Conservation (phyloP, 2,113 vertebrate species). For the Hypomesus transpacificus region DNA sequence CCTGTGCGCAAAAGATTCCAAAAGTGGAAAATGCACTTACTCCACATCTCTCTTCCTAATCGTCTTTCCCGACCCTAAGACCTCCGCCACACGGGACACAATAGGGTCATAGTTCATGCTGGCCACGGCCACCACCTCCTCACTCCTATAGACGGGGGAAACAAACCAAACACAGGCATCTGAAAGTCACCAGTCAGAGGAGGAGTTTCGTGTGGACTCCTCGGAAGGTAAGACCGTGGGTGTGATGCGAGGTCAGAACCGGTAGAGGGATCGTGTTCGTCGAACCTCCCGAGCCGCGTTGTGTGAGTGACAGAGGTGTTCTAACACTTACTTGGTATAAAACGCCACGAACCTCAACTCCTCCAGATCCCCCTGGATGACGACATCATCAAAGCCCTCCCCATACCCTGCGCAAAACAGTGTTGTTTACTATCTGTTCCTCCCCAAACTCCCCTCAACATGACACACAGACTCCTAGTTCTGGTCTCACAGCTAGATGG, state of each 20-base stretch:
- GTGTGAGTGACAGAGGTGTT: neutral
- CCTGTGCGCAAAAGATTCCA: conserved; percentile 32
- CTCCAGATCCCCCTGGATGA: conserved; percentile 95
- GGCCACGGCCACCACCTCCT: conserved; percentile 94
- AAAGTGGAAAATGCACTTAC: conserved; percentile 75
- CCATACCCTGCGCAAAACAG: conserved; percentile 79
- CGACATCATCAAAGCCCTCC: conserved; percentile 95
- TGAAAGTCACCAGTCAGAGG: no score
- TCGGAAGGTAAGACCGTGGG: no score
- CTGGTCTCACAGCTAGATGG: conserved; percentile 44
- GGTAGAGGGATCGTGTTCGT: neutral
- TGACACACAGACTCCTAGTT: neutral
- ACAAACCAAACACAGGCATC: conserved; percentile 3
- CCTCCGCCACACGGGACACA: conserved; percentile 94
- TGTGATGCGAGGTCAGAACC: neutral
- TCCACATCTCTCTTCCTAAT: conserved; percentile 96
- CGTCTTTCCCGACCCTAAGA: conserved; percentile 85
- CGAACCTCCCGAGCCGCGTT: no score
- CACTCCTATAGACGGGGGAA: conserved; percentile 72
- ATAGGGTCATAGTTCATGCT: conserved; percentile 99
- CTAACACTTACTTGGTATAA: conserved; percentile 84
- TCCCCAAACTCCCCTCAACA: neutral
- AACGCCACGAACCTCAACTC: conserved; percentile 97
- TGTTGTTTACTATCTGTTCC: neutral
- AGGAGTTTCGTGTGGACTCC: no score